phyloP scores from a whole-genome alignment of 2,888 invertebrate genomes.

The Drosophila neotestacea region DNA sequence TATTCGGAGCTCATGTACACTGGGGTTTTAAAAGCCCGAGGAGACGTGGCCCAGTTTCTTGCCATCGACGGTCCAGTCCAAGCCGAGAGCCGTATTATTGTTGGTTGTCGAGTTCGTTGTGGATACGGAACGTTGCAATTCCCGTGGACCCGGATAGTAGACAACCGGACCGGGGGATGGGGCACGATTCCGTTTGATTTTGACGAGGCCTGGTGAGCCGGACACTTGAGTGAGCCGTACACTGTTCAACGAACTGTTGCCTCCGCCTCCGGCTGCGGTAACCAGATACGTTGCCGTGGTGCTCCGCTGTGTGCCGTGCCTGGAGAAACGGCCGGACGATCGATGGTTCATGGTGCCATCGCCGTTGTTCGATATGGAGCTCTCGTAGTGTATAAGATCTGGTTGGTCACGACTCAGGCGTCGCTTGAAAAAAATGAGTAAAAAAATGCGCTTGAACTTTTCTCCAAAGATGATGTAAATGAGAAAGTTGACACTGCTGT shows the following conservation, averaged over 20 bases:
- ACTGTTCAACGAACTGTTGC: conserved; percentile 75
- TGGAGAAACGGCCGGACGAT: conserved; percentile 87
- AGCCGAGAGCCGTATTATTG: conserved; percentile 82
- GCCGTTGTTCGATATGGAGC: conserved; percentile 92
- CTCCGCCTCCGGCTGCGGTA: conserved; percentile 60
- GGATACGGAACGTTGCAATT: conserved; percentile 80
- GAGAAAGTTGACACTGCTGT: conserved; percentile 98
- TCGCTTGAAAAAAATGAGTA: conserved; percentile 91
- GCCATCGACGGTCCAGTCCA: conserved; percentile 82
- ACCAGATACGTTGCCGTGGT: conserved; percentile 81
- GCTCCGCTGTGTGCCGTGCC: conserved; percentile 86
- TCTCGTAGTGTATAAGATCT: conserved; percentile 93
- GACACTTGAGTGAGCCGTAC: conserved; percentile 81
- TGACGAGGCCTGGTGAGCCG: conserved; percentile 78
- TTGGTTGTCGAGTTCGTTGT: conserved; percentile 77
- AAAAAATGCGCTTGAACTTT: conserved; percentile 95
- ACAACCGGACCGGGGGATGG: conserved; percentile 86
- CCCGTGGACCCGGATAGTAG: conserved; percentile 85
- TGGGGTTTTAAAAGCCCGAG: conserved; percentile 81
- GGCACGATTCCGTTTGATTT: conserved; percentile 84
- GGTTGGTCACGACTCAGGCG: conserved; percentile 89
- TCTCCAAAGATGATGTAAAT: conserved; percentile 99
- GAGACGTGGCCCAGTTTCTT: conserved; percentile 84
- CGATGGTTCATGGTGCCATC: conserved; percentile 88
- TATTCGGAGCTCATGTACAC: conserved; percentile 23